These are phyloP conservation scores for Eupithecia insigniata DNA, from an alignment of 2,888 invertebrate species.

Conservation along the genomic window DNA sequence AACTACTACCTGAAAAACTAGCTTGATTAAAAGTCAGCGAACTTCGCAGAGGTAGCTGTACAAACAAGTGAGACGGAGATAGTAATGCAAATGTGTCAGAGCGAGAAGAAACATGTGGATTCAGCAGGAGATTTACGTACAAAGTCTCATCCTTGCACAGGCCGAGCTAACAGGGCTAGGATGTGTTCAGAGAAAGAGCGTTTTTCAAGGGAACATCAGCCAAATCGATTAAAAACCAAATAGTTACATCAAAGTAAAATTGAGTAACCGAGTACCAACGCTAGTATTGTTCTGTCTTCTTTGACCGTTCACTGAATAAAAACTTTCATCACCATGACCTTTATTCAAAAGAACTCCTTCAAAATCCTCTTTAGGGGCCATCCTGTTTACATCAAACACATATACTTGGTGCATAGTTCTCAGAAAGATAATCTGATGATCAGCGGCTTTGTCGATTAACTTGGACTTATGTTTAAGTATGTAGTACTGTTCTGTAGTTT, in stretches of 20 bases:
- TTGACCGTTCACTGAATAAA: neutral
- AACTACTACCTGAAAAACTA: conserved; percentile 21
- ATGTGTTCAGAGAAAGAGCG: conserved; percentile 5
- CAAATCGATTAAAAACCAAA: neutral
- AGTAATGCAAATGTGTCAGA: conserved; percentile 16
- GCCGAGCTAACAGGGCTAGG: neutral
- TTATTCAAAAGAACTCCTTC: no score
- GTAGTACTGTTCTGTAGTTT: no score
- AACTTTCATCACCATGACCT: neutral
- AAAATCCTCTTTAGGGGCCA: neutral
- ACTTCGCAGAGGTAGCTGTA: conserved; percentile 17
- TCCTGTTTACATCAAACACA: neutral
- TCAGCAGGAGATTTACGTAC: conserved; percentile 35
- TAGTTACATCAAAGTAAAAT: neutral
- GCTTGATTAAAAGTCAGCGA: conserved; percentile 29
- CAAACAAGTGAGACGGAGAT: conserved; percentile 25
- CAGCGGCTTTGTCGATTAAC: neutral
- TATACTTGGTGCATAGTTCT: neutral
- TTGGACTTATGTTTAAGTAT: neutral
- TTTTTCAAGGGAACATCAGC: neutral
- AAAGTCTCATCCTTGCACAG: conserved; percentile 32
- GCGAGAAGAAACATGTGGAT: conserved; percentile 28
- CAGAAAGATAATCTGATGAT: neutral
- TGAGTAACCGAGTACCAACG: neutral
- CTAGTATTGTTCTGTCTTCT: neutral